These are phyloP conservation scores for Zaprionus africanus DNA, from an alignment of 1,140 invertebrate genomes.

Conservation along the genomic window DNA sequence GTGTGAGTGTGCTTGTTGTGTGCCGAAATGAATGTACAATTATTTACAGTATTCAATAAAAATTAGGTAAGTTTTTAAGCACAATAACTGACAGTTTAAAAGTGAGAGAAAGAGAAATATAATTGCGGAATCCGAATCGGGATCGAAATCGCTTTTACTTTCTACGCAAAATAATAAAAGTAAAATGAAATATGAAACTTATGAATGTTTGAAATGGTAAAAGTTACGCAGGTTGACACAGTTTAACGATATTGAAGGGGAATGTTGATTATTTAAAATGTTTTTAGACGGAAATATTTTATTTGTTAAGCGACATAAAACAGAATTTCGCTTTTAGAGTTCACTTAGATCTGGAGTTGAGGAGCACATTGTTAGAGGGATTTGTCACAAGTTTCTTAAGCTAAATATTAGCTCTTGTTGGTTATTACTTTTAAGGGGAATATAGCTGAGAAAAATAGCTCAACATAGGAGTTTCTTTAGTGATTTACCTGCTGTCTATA, in stretches of 20 bases:
- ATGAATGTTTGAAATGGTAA: background rate
- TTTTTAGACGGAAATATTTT: too few relatives aligned
- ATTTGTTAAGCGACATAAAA: too few relatives aligned
- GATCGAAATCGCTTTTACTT: conserved; percentile 3
- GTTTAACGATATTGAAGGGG: too few relatives aligned
- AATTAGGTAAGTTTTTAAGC: conserved; percentile 7
- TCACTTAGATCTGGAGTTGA: too few relatives aligned
- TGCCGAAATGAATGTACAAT: conserved; percentile 5
- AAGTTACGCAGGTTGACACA: background rate
- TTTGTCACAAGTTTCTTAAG: too few relatives aligned
- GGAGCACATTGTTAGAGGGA: too few relatives aligned
- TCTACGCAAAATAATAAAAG: conserved; percentile 3
- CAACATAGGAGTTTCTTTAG: accelerated
- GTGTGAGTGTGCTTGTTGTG: background rate
- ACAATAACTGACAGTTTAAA: conserved; percentile 3
- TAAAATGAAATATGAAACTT: background rate
- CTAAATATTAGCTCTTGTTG: background rate
- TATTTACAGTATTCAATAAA: conserved; percentile 13
- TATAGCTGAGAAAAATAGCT: background rate
- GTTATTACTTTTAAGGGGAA: background rate
- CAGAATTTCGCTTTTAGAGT: too few relatives aligned
- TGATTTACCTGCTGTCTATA: too few relatives aligned
- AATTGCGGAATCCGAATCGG: conserved; percentile 7
- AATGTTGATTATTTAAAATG: too few relatives aligned
- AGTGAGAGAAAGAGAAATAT: conserved; percentile 20